Evolutionary conservation across 2,113 vertebrate species (phyloP).

Genomic region (Regulus satrapa): DNA sequence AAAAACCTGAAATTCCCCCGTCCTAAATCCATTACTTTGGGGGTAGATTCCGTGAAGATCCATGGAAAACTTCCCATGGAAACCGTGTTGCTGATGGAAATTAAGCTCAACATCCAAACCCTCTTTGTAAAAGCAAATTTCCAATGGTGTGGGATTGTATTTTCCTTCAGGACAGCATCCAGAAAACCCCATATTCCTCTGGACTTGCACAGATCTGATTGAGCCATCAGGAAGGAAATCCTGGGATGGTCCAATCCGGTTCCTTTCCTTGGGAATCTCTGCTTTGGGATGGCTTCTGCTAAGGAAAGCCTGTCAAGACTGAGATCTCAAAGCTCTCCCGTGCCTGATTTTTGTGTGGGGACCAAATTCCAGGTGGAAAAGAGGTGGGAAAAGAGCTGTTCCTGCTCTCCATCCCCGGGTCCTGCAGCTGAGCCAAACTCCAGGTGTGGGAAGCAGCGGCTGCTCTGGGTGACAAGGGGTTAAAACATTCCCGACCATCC

Average conservation of each 20-base stretch:
- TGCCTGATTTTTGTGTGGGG: background rate
- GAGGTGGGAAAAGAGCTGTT: background rate
- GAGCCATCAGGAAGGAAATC: background rate
- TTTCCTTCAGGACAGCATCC: background rate
- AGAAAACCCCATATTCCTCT: accelerated
- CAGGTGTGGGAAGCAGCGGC: background rate
- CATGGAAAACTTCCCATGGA: background rate
- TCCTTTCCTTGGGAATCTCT: background rate
- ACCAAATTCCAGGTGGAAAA: background rate
- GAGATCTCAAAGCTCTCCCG: background rate
- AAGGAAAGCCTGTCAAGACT: background rate
- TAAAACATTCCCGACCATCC: background rate
- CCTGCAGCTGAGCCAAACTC: background rate
- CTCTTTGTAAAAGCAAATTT: background rate
- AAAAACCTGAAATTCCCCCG: background rate
- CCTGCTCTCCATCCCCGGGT: accelerated
- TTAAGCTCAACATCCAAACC: background rate
- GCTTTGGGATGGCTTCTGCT: background rate
- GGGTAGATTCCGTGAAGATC: background rate
- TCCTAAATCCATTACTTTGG: background rate
- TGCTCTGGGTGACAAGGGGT: background rate
- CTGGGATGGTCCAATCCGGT: background rate
- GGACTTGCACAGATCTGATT: background rate
- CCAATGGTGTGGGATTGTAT: background rate
- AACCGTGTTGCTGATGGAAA: background rate